A percentile compares a stretch with the other conserved stretches of the same genome.
These are phyloP conservation scores for Myopa testacea DNA, from an alignment of 2,888 invertebrate species.

Conservation along the genomic window DNA sequence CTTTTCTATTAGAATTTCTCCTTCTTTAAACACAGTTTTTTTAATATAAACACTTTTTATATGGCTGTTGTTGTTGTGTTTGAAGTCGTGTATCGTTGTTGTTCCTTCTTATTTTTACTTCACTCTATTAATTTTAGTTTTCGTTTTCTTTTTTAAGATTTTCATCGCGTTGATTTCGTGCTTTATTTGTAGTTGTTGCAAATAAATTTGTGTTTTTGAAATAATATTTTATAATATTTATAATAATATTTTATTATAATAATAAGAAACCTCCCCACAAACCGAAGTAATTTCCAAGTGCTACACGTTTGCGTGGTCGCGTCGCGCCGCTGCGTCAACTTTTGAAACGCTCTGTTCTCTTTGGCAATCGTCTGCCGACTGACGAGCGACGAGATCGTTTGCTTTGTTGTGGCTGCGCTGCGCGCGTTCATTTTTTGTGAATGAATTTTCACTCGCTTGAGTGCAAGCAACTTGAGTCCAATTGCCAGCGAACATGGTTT, in stretches of 20 bases:
- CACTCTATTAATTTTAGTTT: neutral
- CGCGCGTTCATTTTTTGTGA: conserved; percentile 40
- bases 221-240: no score
- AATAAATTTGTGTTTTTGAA: no score
- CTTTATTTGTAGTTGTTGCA: no score
- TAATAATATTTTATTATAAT: neutral
- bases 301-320: conserved; percentile 51
- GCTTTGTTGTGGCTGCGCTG: conserved; percentile 45
- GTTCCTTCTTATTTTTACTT: conserved; percentile 27
- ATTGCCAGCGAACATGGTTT: neutral
- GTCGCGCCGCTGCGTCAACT: conserved; percentile 55
- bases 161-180: neutral
- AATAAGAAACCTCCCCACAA: neutral
- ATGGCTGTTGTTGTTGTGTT: neutral
- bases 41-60: neutral
- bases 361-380: conserved; percentile 59
- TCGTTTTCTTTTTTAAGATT: neutral
- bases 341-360: conserved; percentile 47
- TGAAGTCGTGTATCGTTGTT: neutral
- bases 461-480: neutral
- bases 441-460: conserved; percentile 30
- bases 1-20: no score
- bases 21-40: neutral
- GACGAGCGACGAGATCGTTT: conserved; percentile 44
- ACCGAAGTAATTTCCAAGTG: conserved; percentile 43